Conservation (phyloP, 2,888 invertebrate genomes). For the Rhagonycha lutea region DNA sequence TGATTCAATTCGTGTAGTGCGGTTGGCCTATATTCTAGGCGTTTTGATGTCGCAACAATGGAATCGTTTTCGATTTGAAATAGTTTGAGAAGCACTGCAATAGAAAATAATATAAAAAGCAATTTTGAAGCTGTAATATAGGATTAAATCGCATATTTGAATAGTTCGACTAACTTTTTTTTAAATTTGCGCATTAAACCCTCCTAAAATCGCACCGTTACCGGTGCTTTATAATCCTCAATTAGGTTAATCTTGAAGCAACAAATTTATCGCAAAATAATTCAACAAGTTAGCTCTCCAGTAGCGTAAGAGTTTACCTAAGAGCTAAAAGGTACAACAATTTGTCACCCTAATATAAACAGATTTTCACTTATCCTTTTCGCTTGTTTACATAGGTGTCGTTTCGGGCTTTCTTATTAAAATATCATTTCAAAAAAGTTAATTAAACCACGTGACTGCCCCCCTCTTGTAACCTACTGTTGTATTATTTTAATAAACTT, state of each 20-base stretch:
- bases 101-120: no score
- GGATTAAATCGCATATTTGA: no score
- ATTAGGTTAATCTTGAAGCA: not conserved
- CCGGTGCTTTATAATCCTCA: not conserved
- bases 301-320: not conserved
- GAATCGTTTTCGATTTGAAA: no score
- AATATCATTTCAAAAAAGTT: not conserved
- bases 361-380: not conserved
- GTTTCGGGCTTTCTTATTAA: not conserved
- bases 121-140: no score
- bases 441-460: not conserved
- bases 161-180: no score
- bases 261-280: not conserved
- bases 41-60: no score
- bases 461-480: not conserved
- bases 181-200: no score
- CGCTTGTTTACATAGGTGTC: not conserved
- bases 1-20: no score
- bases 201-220: not conserved
- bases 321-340: not conserved
- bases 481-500: not conserved
- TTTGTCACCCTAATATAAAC: not conserved
- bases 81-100: no score
- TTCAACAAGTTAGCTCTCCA: not conserved
- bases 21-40: no score